These are phyloP conservation scores for Ormia ochracea DNA, from an alignment of 2,888 invertebrate species.

Conservation along the genomic window DNA sequence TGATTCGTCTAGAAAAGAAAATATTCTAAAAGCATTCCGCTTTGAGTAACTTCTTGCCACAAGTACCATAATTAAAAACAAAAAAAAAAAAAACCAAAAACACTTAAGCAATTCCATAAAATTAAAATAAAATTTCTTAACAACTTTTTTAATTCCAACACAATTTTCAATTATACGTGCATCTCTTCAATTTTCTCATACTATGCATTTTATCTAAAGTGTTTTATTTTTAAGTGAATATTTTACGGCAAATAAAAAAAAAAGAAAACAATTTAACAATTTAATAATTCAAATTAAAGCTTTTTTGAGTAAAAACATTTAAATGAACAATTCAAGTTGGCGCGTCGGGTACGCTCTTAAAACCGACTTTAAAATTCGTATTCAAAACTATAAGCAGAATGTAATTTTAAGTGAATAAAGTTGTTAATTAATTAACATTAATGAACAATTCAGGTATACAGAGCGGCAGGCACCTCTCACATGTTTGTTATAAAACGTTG, in stretches of 20 bases:
- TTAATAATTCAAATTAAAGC: background rate
- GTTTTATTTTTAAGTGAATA: background rate
- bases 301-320: background rate
- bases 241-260: background rate
- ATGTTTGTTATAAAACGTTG: background rate
- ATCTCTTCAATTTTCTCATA: background rate
- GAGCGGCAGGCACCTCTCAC: background rate
- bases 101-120: background rate
- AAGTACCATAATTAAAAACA: no score
- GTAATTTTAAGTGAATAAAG: background rate
- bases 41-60: no score
- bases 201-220: background rate
- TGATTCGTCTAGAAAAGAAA: no score
- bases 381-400: background rate
- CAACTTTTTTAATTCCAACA: background rate
- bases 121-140: background rate
- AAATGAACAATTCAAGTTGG: background rate
- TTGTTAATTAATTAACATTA: constrained; percentile 29
- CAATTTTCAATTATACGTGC: background rate
- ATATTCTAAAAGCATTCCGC: no score
- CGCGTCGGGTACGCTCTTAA: background rate
- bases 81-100: background rate
- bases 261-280: no score
- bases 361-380: background rate
- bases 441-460: background rate